phyloP scores from a whole-genome alignment of 2,113 vertebrate genomes.

The Lophotis ruficrista region DNA sequence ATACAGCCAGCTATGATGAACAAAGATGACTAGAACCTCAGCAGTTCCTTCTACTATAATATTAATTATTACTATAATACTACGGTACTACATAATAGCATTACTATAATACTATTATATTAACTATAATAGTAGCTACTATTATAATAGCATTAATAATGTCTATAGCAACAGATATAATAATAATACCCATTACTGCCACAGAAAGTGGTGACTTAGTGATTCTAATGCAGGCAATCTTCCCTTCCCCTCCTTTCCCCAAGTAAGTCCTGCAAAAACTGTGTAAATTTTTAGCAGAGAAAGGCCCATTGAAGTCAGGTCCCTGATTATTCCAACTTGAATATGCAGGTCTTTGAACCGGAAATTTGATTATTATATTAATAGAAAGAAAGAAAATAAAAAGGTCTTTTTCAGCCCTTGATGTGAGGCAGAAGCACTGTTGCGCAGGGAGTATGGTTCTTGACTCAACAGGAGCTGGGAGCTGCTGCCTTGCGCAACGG shows the following conservation, averaged over 20 bases:
- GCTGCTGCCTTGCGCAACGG: neutral
- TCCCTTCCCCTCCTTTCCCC: neutral
- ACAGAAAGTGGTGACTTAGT: neutral
- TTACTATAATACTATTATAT: slow-evolving; percentile 12
- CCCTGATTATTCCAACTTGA: neutral
- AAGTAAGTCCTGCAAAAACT: neutral
- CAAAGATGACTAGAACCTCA: neutral
- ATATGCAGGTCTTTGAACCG: neutral
- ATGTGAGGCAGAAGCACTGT: neutral
- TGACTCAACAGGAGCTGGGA: neutral
- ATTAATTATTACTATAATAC: slow-evolving; percentile 4
- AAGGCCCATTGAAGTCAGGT: neutral
- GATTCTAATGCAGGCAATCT: neutral
- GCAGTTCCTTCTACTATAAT: neutral
- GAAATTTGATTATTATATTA: neutral
- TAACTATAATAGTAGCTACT: neutral
- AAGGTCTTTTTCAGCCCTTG: neutral
- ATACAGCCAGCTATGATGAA: neutral
- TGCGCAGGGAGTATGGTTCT: neutral
- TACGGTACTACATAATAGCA: neutral
- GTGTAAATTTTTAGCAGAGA: neutral
- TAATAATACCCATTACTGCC: neutral
- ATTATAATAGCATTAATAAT: slow-evolving; percentile 15
- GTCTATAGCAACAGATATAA: neutral
- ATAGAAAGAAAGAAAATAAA: too few relatives aligned